Conservation (phyloP, 2,797 vertebrate genomes). For the Australoheros facetus region DNA sequence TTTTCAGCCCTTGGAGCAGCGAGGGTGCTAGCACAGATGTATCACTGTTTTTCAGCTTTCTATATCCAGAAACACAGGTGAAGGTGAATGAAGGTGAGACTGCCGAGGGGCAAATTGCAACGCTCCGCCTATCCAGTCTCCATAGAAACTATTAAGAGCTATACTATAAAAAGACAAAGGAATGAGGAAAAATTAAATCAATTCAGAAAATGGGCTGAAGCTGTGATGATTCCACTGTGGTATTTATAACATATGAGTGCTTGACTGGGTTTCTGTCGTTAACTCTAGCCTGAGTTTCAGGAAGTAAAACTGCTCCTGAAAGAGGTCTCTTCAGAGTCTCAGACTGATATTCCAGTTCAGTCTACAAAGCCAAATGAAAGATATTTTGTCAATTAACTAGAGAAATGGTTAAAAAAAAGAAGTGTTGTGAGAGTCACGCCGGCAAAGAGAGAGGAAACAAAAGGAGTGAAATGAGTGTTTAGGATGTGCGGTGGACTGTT, state of each 20-base stretch:
- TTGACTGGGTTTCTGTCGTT: constrained; percentile 15
- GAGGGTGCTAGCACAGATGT: constrained; percentile 40
- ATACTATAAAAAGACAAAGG: constrained; percentile 57
- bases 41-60: constrained; percentile 44
- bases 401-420: neutral
- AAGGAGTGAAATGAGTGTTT: constrained; percentile 29
- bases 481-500: constrained; percentile 43
- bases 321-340: neutral
- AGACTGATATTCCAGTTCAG: neutral
- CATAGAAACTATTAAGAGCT: constrained; percentile 67
- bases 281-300: constrained; percentile 13
- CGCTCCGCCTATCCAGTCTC: constrained; percentile 54
- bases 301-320: neutral
- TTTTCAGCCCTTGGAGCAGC: constrained; percentile 1
- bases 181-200: constrained; percentile 20
- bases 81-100: constrained; percentile 60
- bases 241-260: constrained; percentile 30
- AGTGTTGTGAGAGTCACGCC: neutral
- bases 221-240: constrained; percentile 31
- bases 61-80: constrained; percentile 64
- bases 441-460: constrained; percentile 5
- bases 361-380: neutral
- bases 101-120: constrained; percentile 42
- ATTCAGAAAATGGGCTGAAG: constrained; percentile 14
- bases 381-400: neutral